These are phyloP conservation scores for Eptatretus burgeri DNA, from an alignment of 2,113 vertebrate genomes.

Conservation along the genomic window DNA sequence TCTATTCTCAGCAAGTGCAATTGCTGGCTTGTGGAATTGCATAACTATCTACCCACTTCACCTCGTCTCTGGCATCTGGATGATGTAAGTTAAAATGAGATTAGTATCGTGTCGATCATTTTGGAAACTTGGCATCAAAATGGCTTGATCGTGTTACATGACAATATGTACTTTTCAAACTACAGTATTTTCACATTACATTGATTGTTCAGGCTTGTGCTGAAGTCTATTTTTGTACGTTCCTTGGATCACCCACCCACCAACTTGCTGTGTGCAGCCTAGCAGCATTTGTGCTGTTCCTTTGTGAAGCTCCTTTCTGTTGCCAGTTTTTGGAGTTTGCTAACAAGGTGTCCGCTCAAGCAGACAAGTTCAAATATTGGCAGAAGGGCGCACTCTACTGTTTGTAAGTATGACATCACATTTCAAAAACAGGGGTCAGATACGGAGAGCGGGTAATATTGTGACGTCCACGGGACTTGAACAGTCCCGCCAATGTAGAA, in stretches of 20 bases:
- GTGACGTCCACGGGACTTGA: too few species aligned
- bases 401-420: constrained; percentile 25
- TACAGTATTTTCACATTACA: neutral
- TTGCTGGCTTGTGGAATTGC: neutral
- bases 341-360: constrained; percentile 27
- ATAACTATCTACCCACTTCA: neutral
- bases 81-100: neutral
- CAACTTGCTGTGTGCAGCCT: constrained; percentile 20
- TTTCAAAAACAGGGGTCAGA: neutral
- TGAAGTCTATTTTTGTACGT: neutral
- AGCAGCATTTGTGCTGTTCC: constrained; percentile 50
- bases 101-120: neutral
- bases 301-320: constrained; percentile 79
- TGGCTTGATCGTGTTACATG: neutral
- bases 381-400: constrained; percentile 82
- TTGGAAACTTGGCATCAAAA: neutral
- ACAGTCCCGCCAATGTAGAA: too few species aligned
- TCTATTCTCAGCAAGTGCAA: neutral
- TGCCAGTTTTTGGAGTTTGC: constrained; percentile 90
- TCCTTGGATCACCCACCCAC: neutral
- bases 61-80: neutral
- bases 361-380: constrained; percentile 49
- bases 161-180: neutral
- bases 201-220: neutral
- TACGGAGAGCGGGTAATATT: neutral